Percentiles rank a stretch among this genome's conserved stretches.
Conservation (phyloP, 2,113 vertebrate genomes). For the Rostratula benghalensis region DNA sequence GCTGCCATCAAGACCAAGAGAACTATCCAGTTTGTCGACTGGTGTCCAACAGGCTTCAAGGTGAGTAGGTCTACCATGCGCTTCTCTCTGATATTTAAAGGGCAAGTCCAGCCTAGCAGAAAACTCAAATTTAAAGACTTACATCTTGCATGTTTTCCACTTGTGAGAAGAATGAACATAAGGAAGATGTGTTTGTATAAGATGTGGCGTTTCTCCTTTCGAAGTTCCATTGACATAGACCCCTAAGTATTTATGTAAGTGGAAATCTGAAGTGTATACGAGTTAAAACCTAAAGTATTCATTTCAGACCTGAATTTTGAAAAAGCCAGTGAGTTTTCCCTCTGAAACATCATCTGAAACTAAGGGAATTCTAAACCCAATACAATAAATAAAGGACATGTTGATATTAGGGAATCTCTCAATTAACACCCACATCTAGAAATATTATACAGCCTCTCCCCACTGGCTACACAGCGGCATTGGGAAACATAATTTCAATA, state of each 20-base stretch:
- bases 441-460: background rate
- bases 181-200: background rate
- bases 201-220: background rate
- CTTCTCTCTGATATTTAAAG: background rate
- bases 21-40: conserved; percentile 79
- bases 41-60: conserved; percentile 85
- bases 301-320: background rate
- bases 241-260: background rate
- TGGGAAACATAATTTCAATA: background rate
- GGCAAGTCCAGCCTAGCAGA: background rate
- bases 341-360: background rate
- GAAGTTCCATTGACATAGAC: background rate
- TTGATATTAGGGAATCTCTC: background rate
- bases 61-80: background rate
- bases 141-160: background rate
- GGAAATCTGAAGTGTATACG: background rate
- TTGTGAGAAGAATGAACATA: accelerated
- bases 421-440: background rate
- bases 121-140: background rate
- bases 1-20: conserved; percentile 81
- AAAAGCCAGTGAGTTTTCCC: background rate
- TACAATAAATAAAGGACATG: background rate
- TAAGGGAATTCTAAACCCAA: background rate
- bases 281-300: background rate
- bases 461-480: background rate